Percentiles rank a stretch among this genome's conserved stretches.
These are phyloP conservation scores for Polyploca ridens DNA, from an alignment of 2,888 invertebrate species.

Conservation along the genomic window DNA sequence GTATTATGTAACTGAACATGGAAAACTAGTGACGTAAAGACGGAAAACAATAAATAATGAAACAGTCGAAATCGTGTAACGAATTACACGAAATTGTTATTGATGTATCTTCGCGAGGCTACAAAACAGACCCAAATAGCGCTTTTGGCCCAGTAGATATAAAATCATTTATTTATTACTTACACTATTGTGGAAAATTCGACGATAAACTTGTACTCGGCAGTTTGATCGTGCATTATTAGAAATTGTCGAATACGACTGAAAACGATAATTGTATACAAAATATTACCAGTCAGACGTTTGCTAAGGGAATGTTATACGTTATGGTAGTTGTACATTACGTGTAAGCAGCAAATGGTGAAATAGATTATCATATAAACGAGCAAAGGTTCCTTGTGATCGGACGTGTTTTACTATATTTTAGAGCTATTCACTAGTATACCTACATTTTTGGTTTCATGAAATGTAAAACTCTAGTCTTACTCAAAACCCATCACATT, in stretches of 20 bases:
- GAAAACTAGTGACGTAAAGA: no score
- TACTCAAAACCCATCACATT: background rate
- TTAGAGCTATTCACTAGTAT: background rate
- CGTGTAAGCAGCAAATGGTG: slow-evolving; percentile 42
- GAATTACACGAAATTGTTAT: background rate
- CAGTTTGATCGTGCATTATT: background rate
- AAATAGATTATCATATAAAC: slow-evolving; percentile 52
- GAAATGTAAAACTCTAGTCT: background rate
- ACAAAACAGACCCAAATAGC: background rate
- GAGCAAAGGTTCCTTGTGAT: slow-evolving; percentile 31
- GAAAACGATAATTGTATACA: slow-evolving; percentile 5
- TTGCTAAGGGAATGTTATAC: background rate
- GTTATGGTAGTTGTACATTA: slow-evolving; percentile 29
- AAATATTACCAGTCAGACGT: background rate
- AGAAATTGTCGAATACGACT: slow-evolving; percentile 6
- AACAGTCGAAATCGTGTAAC: background rate
- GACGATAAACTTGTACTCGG: background rate
- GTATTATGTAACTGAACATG: no score
- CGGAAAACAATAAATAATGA: background rate
- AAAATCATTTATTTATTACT: slow-evolving; percentile 1
- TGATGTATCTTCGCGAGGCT: background rate
- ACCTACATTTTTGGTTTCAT: background rate
- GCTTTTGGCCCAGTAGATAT: background rate
- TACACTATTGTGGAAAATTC: background rate
- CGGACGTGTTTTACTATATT: slow-evolving; percentile 5